Evolutionary conservation across 2,888 invertebrate species (phyloP), one percentile per base, ranked within the genome.

Genomic region (Choreutis nemorana): DNA sequence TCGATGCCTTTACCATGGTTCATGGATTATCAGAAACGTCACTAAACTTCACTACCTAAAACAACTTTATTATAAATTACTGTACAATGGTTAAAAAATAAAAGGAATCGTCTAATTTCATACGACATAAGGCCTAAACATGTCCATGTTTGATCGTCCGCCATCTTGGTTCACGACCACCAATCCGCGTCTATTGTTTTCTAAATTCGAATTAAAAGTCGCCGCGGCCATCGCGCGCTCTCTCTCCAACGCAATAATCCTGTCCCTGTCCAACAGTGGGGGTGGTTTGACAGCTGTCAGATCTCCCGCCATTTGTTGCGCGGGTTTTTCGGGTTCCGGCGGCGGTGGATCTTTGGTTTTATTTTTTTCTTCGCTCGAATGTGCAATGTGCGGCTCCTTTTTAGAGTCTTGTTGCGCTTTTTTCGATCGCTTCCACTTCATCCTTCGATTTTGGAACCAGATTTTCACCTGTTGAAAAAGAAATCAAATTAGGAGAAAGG

Each of bases 391-490:
- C 6, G 55, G 42, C 33, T 79, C 77, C 30, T 84, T 84, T 70
- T 90, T 90, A 14, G 91, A 87, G 67, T 94, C 94, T 43, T 92
- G 91, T 59, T 94, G 94, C 0, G 94, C 94, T 55, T 97, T 97
- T 83, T 97, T 97, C 40, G 95, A 96, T 7, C 98, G 82, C 64
- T 98, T 98, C 96, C 97, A 97, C 63, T 97, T 97, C 97, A 97
- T 97, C 48, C 97, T 86, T 28, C 97, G 84, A 66, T 97, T 97
- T 84, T 98, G 97, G 71, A 98, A 98, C 97, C 96, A 97, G 50
- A 97, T 96, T 83, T 96, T 96, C 38, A 96, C 96, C 92, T 96
- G 84, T 45, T 40, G 60, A 54, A 48, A 29, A 41, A n/a, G n/a
- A n/a, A n/a, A n/a, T n/a, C n/a, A n/a, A n/a, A n/a, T n/a, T n/a